These are phyloP conservation scores for Echeneis naucrates DNA, from an alignment of 2,797 vertebrate species.

Conservation along the genomic window DNA sequence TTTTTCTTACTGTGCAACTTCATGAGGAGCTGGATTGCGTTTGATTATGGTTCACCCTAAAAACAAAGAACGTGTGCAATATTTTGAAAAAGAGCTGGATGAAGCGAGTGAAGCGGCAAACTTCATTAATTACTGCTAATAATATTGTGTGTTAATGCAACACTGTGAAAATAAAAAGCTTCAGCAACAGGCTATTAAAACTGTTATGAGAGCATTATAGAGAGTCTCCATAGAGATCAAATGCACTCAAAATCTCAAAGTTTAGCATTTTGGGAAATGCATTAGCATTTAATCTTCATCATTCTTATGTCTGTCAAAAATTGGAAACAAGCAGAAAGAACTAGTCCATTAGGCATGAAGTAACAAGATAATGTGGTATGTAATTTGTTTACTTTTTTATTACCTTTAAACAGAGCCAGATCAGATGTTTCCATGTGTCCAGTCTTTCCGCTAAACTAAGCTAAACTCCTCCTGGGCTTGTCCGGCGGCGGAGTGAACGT, in stretches of 20 bases:
- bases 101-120: not conserved
- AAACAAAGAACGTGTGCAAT: not conserved
- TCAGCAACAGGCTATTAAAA: not conserved
- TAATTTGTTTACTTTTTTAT: no score
- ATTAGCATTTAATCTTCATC: not conserved
- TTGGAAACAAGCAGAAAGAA: no score
- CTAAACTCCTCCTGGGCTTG: not conserved
- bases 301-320: not conserved
- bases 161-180: not conserved
- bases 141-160: no score
- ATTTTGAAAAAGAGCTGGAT: not conserved
- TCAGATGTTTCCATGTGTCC: not conserved
- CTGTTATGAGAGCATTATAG: no score
- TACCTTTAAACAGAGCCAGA: not conserved
- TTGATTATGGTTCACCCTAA: constrained; percentile 3
- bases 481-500: not conserved
- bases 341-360: no score
- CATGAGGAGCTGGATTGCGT: constrained; percentile 13
- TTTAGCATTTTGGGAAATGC: not conserved
- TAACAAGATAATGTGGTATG: no score
- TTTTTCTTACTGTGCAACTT: not conserved
- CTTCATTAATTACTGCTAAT: no score
- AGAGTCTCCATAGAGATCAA: no score
- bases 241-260: no score
- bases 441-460: not conserved